Percentiles rank a stretch among this genome's conserved stretches.
These are phyloP conservation scores for Hemaris fuciformis DNA, from an alignment of 2,888 invertebrate genomes.

Conservation along the genomic window DNA sequence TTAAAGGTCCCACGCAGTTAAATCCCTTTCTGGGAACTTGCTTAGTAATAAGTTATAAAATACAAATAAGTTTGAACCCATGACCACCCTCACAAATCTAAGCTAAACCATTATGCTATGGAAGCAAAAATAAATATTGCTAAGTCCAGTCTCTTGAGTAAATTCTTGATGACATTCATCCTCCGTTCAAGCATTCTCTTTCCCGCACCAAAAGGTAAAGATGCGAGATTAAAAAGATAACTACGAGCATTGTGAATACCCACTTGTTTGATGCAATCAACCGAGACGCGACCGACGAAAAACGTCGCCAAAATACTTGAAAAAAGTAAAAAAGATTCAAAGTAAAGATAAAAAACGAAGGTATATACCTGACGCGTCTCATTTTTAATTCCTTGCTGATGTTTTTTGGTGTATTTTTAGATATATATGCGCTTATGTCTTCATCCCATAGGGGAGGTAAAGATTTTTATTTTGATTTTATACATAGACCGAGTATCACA, in stretches of 20 bases:
- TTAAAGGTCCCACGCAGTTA: too few species aligned
- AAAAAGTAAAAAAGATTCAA: constrained; percentile 23
- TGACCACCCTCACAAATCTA: too few species aligned
- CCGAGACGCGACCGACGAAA: constrained; percentile 28
- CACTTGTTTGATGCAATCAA: constrained; percentile 41
- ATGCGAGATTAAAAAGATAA: constrained; percentile 70
- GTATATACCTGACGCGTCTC: not conserved
- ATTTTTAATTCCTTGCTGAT: constrained; percentile 4
- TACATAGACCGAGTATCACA: too few species aligned
- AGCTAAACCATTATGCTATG: too few species aligned
- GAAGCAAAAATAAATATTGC: not conserved
- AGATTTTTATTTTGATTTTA: too few species aligned
- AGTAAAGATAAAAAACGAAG: constrained; percentile 12
- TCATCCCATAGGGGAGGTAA: too few species aligned
- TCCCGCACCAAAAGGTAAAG: constrained; percentile 26
- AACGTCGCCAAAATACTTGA: constrained; percentile 10
- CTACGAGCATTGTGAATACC: constrained; percentile 53
- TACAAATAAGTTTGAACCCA: too few species aligned
- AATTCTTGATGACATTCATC: not conserved
- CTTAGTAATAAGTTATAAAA: too few species aligned
- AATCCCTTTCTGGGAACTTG: too few species aligned
- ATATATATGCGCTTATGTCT: not conserved
- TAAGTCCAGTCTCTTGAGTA: not conserved
- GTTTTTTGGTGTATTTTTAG: too few species aligned
- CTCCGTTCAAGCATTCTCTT: constrained; percentile 9